Base-by-base conservation (phyloP, 2,888 invertebrate species). In the Teinopalpus imperialis region DNA sequence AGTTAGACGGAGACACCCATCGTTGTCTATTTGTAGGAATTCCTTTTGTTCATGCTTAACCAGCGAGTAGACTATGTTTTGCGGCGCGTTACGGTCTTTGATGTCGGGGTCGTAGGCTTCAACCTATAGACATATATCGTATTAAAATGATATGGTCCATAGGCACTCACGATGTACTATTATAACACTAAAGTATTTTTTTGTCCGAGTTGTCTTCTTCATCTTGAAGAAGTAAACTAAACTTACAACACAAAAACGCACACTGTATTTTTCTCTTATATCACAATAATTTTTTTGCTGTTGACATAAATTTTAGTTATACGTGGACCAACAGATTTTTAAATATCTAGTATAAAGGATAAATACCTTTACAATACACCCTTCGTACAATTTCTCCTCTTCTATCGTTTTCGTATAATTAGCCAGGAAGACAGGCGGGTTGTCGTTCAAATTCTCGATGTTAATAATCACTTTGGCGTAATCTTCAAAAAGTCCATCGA, bases 401-500 rank as follows among this genome's bases (percentile, higher is more conserved):
- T 91, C 85, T 48, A 96, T 94, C 0, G 92, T 93, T 36, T 93
- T 93, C 40, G 92, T 93, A 61, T 93, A 93, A 36, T 93, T 90
- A 37, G 92, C 93, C 34, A 91, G 77, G 66, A 98, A 98, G 1
- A 93, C 91, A 0, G 98, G 98, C 0, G 94, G 93, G 74, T 98
- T 97, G 72, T 98, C 98, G 69, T 98, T 98, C 31, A 97, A 94
- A 74, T 98, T 95, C 57, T 93, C 94, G 40, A 98, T 94, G 57
- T 93, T 93, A 35, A 98, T 96, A 36, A 93, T 91, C 0, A 98
- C 97, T 57, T 91, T 92, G 0, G 97, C 94, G 43, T 92, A 93
- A 65, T 96, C 97, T 54, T 95, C 93, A 70, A 92, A 95, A 36
- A 93, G 90, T 1, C 97, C 97, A 71, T 97, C 97, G 52, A 94